These are phyloP conservation scores for Hydrozoanthus tunicans DNA, from an alignment of 64 coral and sea anemone species.

Conservation along the genomic window DNA sequence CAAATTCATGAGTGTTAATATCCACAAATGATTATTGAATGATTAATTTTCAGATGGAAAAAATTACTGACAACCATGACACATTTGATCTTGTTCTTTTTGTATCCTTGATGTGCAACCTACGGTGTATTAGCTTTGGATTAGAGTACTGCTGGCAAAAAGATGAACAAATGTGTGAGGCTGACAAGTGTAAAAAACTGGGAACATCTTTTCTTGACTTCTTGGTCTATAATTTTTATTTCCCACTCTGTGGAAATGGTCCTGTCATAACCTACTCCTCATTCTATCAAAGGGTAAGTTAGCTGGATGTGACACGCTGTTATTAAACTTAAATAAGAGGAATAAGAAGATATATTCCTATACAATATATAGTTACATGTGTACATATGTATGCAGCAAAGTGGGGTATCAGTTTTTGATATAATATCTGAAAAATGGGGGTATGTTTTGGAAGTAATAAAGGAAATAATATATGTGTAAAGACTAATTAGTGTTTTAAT, in stretches of 20 bases:
- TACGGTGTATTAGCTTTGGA: conserved; percentile 87
- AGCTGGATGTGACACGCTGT: too few species aligned
- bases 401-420: too few species aligned
- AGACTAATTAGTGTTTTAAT: too few species aligned
- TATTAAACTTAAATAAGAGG: too few species aligned
- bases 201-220: conserved; percentile 69
- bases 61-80: conserved; percentile 37
- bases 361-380: too few species aligned
- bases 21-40: not conserved
- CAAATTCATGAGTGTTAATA: too few species aligned
- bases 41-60: conserved; percentile 32
- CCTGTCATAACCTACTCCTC: conserved; percentile 78
- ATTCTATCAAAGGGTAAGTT: conserved; percentile 81
- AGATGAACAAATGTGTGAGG: not conserved
- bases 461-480: too few species aligned
- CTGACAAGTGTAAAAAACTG: conserved; percentile 1
- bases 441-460: too few species aligned
- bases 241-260: conserved; percentile 92
- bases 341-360: too few species aligned
- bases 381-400: too few species aligned
- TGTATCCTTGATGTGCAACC: conserved; percentile 76
- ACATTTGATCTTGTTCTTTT: conserved; percentile 71
- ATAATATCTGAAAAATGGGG: too few species aligned
- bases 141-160: conserved; percentile 72
- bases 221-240: conserved; percentile 87